phyloP scores from a whole-genome alignment of 2,888 invertebrate genomes.

The Erebia aethiops region DNA sequence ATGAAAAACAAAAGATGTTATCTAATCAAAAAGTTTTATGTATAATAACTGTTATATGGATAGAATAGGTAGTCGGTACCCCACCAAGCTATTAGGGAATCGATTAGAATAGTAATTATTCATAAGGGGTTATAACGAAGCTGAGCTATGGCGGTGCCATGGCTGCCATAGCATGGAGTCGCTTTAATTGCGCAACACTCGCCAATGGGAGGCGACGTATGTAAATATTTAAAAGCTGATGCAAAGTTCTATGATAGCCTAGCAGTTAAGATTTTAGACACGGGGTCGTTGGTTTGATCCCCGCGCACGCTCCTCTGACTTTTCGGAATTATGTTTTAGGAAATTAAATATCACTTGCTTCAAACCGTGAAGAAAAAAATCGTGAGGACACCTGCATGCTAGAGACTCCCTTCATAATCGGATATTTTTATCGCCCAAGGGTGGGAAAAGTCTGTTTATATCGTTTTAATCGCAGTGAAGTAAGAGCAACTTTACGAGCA shows the following conservation, averaged over 20 bases:
- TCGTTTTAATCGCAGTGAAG: too few species aligned
- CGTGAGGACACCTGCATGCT: too few species aligned
- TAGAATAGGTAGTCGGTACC: not conserved
- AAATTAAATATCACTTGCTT: too few species aligned
- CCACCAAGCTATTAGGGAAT: slow-evolving; percentile 46
- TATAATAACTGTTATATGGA: not conserved
- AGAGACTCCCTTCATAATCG: too few species aligned
- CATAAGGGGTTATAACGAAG: slow-evolving; percentile 54
- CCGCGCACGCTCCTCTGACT: too few species aligned
- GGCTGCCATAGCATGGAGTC: slow-evolving; percentile 57
- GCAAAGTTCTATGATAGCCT: slow-evolving; percentile 18
- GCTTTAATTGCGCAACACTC: slow-evolving; percentile 77
- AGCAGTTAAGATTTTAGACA: too few species aligned
- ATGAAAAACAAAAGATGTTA: not conserved
- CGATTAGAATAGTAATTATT: slow-evolving; percentile 54
- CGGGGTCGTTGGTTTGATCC: too few species aligned
- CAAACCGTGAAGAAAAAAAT: too few species aligned
- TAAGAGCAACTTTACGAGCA: too few species aligned
- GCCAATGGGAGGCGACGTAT: slow-evolving; percentile 69
- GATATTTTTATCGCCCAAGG: too few species aligned
- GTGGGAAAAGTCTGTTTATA: too few species aligned
- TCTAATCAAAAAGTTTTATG: not conserved
- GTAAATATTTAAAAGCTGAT: slow-evolving; percentile 56
- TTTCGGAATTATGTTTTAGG: too few species aligned
- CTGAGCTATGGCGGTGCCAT: slow-evolving; percentile 56